Evolutionary conservation across 2,797 vertebrate genomes (phyloP).

Genomic region (Meriones psammophilus): DNA sequence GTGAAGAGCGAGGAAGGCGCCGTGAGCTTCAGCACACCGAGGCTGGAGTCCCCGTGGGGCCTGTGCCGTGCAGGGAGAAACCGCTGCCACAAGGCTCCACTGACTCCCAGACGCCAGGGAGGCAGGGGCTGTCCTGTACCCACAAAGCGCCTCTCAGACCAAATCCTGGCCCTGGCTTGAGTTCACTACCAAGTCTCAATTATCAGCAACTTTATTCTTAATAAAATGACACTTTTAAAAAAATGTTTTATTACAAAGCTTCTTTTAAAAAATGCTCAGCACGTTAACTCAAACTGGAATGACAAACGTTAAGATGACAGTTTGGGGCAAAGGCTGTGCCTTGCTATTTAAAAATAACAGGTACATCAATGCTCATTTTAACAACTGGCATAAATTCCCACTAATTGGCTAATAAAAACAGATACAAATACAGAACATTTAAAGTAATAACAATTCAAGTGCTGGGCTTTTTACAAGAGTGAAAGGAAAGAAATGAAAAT

Average conservation of each 20-base stretch:
- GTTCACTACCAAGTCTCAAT: not conserved
- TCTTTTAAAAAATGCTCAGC: slow-evolving; percentile 93
- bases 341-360: slow-evolving; percentile 89
- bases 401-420: slow-evolving; percentile 98
- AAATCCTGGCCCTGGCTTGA: not conserved
- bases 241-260: slow-evolving; percentile 92
- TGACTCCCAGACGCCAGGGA: not conserved
- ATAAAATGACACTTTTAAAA: slow-evolving; percentile 4
- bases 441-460: slow-evolving; percentile 96
- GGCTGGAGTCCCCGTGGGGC: fast-evolving
- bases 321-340: slow-evolving; percentile 90
- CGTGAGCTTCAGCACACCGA: fast-evolving
- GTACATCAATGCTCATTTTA: slow-evolving; percentile 98
- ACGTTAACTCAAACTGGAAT: slow-evolving; percentile 92
- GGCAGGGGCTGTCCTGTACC: not conserved
- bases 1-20: fast-evolving
- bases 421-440: slow-evolving; percentile 95
- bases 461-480: slow-evolving; percentile 97
- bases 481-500: slow-evolving; percentile 84
- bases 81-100: fast-evolving
- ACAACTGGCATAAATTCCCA: slow-evolving; percentile 99
- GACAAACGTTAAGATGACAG: slow-evolving; percentile 87
- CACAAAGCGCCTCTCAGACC: fast-evolving
- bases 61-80: fast-evolving
- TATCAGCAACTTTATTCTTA: slow-evolving; percentile 54